A percentile compares a stretch with the other conserved stretches of the same genome.
These are phyloP conservation scores for Amblyjoppa fuscipennis DNA, from an alignment of 2,888 invertebrate genomes.

Conservation along the genomic window DNA sequence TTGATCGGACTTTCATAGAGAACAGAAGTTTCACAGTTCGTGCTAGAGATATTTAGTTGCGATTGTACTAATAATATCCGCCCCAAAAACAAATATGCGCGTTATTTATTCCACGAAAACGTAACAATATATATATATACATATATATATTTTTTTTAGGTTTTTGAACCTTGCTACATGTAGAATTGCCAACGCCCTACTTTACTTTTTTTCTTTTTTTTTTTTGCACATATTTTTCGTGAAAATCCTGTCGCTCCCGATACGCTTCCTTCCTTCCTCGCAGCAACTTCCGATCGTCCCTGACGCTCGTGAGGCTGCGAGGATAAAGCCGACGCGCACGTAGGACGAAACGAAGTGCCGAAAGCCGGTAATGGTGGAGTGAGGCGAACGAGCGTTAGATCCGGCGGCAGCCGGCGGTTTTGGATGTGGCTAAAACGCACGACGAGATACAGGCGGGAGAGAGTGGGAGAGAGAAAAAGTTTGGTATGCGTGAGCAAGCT, in stretches of 20 bases:
- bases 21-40: no score
- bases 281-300: constrained; percentile 28
- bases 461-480: constrained; percentile 39
- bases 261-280: constrained; percentile 8
- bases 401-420: constrained; percentile 12
- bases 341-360: constrained; percentile 46
- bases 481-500: constrained; percentile 80
- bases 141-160: no score
- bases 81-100: no score
- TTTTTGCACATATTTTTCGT: constrained; percentile 4
- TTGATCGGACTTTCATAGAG: no score
- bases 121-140: no score
- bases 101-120: no score
- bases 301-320: constrained; percentile 6
- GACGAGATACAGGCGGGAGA: constrained; percentile 26
- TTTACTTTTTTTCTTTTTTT: neutral
- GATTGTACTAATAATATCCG: no score
- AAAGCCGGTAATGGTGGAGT: constrained; percentile 34
- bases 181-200: neutral
- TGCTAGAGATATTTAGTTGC: no score
- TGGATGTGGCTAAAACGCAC: constrained; percentile 52
- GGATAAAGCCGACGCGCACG: constrained; percentile 21
- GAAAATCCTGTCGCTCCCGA: neutral
- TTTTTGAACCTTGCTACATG: neutral
- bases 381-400: constrained; percentile 48